Base-by-base conservation (phyloP, 2,113 vertebrate species). In the Tetrax tetrax region DNA sequence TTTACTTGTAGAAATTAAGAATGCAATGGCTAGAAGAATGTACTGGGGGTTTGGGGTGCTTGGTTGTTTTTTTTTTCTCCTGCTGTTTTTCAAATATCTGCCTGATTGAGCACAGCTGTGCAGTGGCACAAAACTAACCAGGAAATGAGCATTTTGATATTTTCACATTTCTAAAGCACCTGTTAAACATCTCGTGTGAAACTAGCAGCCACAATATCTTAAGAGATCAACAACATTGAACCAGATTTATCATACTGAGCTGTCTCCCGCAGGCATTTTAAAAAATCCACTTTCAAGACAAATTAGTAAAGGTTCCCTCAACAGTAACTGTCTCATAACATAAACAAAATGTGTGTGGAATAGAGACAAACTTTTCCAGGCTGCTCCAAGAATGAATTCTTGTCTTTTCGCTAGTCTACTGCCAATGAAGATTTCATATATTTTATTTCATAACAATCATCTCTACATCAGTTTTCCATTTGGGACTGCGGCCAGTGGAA, bases 41-140 rank as follows among this genome's bases (percentile, higher is more conserved):
- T 54, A 79, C 88, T 94, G 80, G 33, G 9, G 0, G 20, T 38
- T 79, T 60, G 10, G 14, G 11, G 43, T 76, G 33, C 57, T 92
- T 43, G 38, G 10, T 47, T 50, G 41, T 5, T 25, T 17, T 43
- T 65, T 51, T 43, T 53, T 54, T 9, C 17, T 33, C 29, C 29
- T 88, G 78, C 50, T 93, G 91, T 77, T 97, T 97, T 95, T 90
- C 91, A 96, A 95, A 97, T 94, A 78, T 82, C 84, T 95, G 50
- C 47, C 59, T 98, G 97, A 97, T 97, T 96, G 95, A 98, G 61
- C 89, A 96, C 98, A 98, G 97, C 97, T 98, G 97, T 97, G 97
- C 96, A 94, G 89, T 71, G 66, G 95, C 0, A 1, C 80, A 94
- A 90, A 92, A 37, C 93, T 97, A 96, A 96, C 91, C 91, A 96